Percentiles rank a stretch among this genome's conserved stretches.
phyloP scores from a whole-genome alignment of 2,888 invertebrate species.

The Spisula subtruncata region DNA sequence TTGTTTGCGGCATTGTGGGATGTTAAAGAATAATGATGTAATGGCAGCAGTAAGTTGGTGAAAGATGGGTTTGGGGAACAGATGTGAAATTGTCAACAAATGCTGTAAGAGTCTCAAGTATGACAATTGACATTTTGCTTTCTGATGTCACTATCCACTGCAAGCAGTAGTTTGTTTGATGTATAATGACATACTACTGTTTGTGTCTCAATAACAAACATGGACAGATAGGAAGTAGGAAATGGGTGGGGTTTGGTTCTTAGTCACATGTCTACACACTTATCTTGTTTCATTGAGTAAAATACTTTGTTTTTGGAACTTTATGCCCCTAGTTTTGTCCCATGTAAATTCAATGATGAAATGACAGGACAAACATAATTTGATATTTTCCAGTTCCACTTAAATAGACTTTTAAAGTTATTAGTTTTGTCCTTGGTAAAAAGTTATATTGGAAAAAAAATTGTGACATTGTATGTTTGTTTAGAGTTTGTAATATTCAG shows the following conservation, averaged over 20 bases:
- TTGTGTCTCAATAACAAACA: not conserved
- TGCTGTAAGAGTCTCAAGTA: not conserved
- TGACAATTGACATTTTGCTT: slow-evolving; percentile 7
- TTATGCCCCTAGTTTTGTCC: not conserved
- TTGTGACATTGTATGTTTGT: too few species aligned
- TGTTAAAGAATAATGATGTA: not conserved
- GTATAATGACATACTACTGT: not conserved
- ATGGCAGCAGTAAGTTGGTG: not conserved
- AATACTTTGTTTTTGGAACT: not conserved
- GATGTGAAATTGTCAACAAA: not conserved
- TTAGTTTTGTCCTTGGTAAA: too few species aligned
- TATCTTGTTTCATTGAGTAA: not conserved
- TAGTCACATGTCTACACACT: not conserved
- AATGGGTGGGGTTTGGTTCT: not conserved
- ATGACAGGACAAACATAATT: too few species aligned
- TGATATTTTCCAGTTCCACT: too few species aligned
- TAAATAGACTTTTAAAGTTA: too few species aligned
- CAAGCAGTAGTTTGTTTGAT: not conserved
- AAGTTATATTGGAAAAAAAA: too few species aligned
- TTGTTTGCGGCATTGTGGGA: not conserved
- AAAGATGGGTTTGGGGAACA: not conserved
- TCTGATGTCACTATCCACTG: not conserved
- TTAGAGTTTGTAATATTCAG: too few species aligned
- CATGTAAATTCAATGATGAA: too few species aligned
- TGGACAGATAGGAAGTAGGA: not conserved